Evolutionary conservation across 2,888 invertebrate species (phyloP).

Genomic region (Sipunculus nudus): DNA sequence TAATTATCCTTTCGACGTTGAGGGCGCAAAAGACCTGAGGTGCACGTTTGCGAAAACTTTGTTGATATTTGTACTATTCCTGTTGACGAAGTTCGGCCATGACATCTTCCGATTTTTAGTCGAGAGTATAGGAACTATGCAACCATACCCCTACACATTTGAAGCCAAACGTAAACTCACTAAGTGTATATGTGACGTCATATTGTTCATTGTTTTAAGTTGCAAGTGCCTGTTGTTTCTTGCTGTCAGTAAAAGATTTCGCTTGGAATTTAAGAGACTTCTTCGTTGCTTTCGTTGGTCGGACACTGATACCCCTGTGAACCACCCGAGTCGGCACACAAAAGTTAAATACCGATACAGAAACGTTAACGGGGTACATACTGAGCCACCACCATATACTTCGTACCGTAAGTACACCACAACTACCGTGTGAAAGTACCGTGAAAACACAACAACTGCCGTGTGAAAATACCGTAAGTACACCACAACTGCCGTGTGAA

Average conservation of each 20-base stretch:
- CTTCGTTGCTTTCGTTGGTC: no score
- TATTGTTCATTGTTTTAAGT: constrained; percentile 42
- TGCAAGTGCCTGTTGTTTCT: constrained; percentile 47
- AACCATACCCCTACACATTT: no score
- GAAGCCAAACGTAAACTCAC: neutral
- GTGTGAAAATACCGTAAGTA: no score
- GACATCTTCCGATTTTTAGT: constrained; percentile 33
- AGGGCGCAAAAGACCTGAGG: constrained; percentile 36
- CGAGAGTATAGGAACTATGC: constrained; percentile 10
- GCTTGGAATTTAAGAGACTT: constrained; percentile 5
- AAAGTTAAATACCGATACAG: no score
- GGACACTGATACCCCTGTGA: no score
- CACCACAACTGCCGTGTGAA: no score
- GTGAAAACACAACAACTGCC: no score
- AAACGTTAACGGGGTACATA: no score
- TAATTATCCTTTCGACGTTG: constrained; percentile 38
- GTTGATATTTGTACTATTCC: constrained; percentile 36
- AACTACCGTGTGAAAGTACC: no score
- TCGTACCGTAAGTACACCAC: no score
- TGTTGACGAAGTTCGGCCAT: constrained; percentile 37
- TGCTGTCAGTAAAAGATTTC: constrained; percentile 1
- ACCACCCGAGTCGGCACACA: no score
- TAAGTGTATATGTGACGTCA: neutral
- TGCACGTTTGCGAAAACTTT: constrained; percentile 34
- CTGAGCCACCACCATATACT: no score